phyloP scores from a whole-genome alignment of 2,113 vertebrate genomes.

The Gnathonemus longibarbis region DNA sequence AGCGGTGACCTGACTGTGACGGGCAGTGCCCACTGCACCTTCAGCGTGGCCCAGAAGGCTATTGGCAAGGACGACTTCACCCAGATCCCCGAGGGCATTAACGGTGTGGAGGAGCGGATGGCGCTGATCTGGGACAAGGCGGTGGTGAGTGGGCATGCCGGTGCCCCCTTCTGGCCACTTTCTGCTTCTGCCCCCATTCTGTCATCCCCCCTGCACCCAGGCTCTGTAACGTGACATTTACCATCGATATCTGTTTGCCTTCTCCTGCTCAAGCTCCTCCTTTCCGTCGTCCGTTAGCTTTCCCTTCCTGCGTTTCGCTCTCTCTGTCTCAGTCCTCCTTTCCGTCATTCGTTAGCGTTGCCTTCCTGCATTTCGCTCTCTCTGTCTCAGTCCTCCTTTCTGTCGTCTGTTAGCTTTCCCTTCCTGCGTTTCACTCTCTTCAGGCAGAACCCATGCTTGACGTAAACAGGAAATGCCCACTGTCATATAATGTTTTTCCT shows the following conservation, averaged over 20 bases:
- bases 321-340: background rate
- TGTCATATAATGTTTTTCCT: background rate
- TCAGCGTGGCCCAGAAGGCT: constrained; percentile 94
- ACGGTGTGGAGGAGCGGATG: constrained; percentile 93
- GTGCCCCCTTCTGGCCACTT: background rate
- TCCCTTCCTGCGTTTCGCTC: background rate
- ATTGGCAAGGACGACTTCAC: constrained; percentile 98
- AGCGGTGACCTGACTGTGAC: constrained; percentile 91
- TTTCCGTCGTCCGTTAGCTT: background rate
- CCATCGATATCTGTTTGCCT: background rate
- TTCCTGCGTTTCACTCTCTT: background rate
- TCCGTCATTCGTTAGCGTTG: too few species aligned
- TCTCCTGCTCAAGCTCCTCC: background rate
- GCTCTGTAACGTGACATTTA: background rate
- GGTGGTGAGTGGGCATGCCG: constrained; percentile 70
- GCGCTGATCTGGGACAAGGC: constrained; percentile 95
- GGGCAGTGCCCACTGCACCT: constrained; percentile 91
- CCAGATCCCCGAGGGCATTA: constrained; percentile 89
- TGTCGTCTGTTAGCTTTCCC: too few species aligned
- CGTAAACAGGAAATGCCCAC: background rate
- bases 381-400: too few species aligned
- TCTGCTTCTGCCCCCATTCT: background rate
- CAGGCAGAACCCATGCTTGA: background rate
- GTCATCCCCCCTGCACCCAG: background rate
- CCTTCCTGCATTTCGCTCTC: too few species aligned